A percentile compares a stretch with the other conserved stretches of the same genome.
Conservation (phyloP, 1,140 invertebrate genomes). For the Drosophila pachea region DNA sequence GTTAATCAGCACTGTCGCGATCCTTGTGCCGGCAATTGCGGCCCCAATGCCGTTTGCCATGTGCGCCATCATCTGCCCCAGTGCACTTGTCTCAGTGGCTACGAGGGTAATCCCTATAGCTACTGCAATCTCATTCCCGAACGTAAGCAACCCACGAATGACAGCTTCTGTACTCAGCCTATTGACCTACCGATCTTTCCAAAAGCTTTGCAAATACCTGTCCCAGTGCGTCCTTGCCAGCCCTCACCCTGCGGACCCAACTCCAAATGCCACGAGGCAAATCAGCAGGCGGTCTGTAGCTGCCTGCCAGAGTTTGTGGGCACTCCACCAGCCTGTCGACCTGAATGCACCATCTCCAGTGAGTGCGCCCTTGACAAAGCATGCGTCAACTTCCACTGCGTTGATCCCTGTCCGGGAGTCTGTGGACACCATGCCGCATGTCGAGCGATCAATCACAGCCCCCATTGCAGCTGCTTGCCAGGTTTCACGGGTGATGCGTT, state of each 20-base stretch:
- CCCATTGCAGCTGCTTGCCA: slow-evolving; percentile 87
- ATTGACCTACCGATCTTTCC: slow-evolving; percentile 10
- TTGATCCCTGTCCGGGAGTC: slow-evolving; percentile 89
- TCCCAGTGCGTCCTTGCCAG: slow-evolving; percentile 82
- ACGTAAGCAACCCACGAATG: slow-evolving; percentile 79
- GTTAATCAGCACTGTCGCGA: slow-evolving; percentile 87
- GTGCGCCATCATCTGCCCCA: slow-evolving; percentile 87
- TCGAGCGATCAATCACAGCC: slow-evolving; percentile 90
- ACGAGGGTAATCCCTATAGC: slow-evolving; percentile 85
- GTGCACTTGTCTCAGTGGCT: slow-evolving; percentile 84
- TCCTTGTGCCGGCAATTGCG: slow-evolving; percentile 88
- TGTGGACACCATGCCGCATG: slow-evolving; percentile 90
- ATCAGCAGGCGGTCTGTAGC: slow-evolving; percentile 88
- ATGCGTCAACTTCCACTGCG: slow-evolving; percentile 90
- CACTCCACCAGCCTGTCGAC: slow-evolving; percentile 86
- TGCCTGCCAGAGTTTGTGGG: slow-evolving; percentile 88
- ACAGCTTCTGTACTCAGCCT: neutral
- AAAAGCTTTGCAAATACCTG: slow-evolving; percentile 48
- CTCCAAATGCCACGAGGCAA: slow-evolving; percentile 85
- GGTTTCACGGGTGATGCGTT: slow-evolving; percentile 91
- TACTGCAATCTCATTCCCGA: slow-evolving; percentile 81
- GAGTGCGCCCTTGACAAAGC: slow-evolving; percentile 89
- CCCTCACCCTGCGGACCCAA: slow-evolving; percentile 89
- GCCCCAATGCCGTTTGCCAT: slow-evolving; percentile 85
- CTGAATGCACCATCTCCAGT: slow-evolving; percentile 89